Evolutionary conservation across 1,140 invertebrate species (phyloP).

Genomic region (Lepidurus apus): DNA sequence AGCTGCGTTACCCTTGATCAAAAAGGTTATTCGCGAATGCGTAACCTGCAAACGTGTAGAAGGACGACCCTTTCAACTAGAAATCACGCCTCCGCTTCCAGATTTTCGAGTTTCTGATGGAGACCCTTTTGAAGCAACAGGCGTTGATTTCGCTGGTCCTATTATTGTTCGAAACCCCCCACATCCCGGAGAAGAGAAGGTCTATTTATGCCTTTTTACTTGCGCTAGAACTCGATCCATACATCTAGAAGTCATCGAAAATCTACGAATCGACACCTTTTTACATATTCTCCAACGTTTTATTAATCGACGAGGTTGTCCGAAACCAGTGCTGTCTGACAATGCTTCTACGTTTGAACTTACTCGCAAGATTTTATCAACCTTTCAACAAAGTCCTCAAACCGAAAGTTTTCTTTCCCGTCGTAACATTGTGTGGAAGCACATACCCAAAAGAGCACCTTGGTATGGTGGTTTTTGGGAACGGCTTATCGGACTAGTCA

Average conservation of each 20-base stretch:
- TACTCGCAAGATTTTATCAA: background rate
- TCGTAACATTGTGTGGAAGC: slow-evolving; percentile 36
- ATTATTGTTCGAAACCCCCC: background rate
- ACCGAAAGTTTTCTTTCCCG: background rate
- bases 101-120: too few species aligned
- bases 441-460: slow-evolving; percentile 37
- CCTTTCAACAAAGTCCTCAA: background rate
- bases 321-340: background rate
- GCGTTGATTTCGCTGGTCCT: slow-evolving; percentile 30
- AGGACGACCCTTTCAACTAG: too few species aligned
- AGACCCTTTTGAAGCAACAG: background rate
- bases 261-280: background rate
- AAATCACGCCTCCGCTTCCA: too few species aligned
- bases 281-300: background rate
- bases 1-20: too few species aligned
- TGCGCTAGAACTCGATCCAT: background rate
- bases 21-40: too few species aligned
- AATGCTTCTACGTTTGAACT: slow-evolving; percentile 25
- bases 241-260: background rate
- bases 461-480: slow-evolving; percentile 44
- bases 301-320: background rate
- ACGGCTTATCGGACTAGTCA: slow-evolving; percentile 39
- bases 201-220: background rate
- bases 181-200: background rate
- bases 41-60: too few species aligned